phyloP scores from a whole-genome alignment of 2,888 invertebrate species.

The Villa cingulata region DNA sequence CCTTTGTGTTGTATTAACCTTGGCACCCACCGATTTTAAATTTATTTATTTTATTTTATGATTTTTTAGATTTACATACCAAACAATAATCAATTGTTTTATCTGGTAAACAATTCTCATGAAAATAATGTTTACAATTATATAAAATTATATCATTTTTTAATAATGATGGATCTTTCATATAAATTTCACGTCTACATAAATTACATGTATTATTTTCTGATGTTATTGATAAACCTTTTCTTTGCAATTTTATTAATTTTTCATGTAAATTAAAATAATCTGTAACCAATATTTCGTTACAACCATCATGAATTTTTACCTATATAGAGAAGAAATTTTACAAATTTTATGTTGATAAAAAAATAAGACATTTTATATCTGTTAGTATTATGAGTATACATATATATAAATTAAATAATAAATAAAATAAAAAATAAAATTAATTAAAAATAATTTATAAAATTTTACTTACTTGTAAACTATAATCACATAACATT shows the following conservation, averaged over 20 bases:
- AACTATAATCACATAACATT: constrained; percentile 88
- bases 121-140: constrained; percentile 82
- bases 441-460: neutral
- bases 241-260: constrained; percentile 60
- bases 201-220: constrained; percentile 69
- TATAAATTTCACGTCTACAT: constrained; percentile 63
- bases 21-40: no score
- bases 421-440: neutral
- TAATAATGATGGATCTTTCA: constrained; percentile 54
- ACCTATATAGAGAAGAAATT: constrained; percentile 38
- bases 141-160: constrained; percentile 65
- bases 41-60: neutral
- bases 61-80: constrained; percentile 15
- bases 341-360: no score
- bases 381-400: no score
- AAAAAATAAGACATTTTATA: no score
- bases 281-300: constrained; percentile 78
- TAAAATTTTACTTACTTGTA: constrained; percentile 48
- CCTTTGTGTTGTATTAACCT: no score
- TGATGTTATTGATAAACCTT: constrained; percentile 53
- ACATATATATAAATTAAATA: no score
- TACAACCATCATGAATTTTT: constrained; percentile 79
- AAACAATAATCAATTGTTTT: constrained; percentile 14
- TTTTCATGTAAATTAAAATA: constrained; percentile 78
- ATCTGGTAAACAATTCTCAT: constrained; percentile 64